These are phyloP conservation scores for Percopsis transmontana DNA, from an alignment of 2,113 vertebrate genomes.

Conservation along the genomic window DNA sequence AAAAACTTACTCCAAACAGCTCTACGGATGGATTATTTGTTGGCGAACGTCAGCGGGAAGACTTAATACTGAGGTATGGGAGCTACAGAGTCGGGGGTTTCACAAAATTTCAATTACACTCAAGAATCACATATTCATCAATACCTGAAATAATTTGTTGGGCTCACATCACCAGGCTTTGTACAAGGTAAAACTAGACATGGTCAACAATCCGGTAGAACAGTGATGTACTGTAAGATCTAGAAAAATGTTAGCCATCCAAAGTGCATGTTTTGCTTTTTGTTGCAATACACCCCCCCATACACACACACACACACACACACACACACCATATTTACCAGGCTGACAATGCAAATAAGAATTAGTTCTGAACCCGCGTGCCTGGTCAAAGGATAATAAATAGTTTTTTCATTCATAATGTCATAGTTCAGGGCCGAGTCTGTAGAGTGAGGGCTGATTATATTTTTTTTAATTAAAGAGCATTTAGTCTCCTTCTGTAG, in stretches of 20 bases:
- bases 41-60: too few species aligned
- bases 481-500: slow-evolving; percentile 2
- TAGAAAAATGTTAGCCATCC: neutral
- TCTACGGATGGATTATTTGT: too few species aligned
- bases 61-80: too few species aligned
- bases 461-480: neutral
- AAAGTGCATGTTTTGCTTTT: too few species aligned
- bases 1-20: too few species aligned
- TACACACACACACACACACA: too few species aligned
- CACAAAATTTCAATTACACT: too few species aligned
- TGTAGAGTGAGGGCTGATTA: neutral
- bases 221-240: slow-evolving; percentile 23
- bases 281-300: too few species aligned
- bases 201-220: slow-evolving; percentile 57
- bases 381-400: slow-evolving; percentile 1
- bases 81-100: too few species aligned
- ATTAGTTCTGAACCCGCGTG: slow-evolving; percentile 3
- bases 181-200: slow-evolving; percentile 14
- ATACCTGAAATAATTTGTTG: slow-evolving; percentile 32
- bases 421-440: neutral
- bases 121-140: slow-evolving; percentile 16
- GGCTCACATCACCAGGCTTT: slow-evolving; percentile 18
- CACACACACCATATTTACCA: slow-evolving; percentile 2
- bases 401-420: neutral
- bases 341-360: slow-evolving; percentile 17